These are phyloP conservation scores for Tenrec ecaudatus DNA, from an alignment of 2,113 vertebrate genomes.

Conservation along the genomic window DNA sequence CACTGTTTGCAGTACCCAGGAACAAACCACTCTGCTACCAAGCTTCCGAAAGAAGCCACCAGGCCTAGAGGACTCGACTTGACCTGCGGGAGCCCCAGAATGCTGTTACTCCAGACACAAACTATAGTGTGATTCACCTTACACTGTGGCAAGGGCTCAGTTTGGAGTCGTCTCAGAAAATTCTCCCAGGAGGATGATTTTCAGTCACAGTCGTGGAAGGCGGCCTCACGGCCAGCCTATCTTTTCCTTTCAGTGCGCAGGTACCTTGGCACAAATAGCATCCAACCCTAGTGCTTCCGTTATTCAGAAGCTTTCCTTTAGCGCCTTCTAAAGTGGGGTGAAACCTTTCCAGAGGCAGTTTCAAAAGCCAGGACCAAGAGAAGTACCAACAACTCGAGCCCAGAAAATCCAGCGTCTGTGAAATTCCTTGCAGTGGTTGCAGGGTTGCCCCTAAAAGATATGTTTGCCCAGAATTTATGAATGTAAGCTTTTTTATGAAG, in stretches of 20 bases:
- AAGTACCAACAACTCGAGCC: not conserved
- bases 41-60: not conserved
- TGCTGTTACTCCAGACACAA: not conserved
- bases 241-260: not conserved
- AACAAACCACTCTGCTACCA: not conserved
- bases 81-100: not conserved
- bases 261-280: not conserved
- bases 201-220: not conserved
- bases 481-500: not conserved
- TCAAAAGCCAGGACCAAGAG: not conserved
- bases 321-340: accelerated
- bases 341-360: not conserved
- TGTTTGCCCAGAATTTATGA: no score
- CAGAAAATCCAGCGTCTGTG: not conserved
- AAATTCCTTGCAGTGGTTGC: not conserved
- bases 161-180: not conserved
- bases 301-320: not conserved
- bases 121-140: not conserved
- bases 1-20: not conserved
- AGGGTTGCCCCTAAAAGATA: not conserved
- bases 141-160: not conserved
- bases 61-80: not conserved
- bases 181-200: not conserved
- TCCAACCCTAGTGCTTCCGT: accelerated
- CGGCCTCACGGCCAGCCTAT: not conserved